A percentile compares a stretch with the other conserved stretches of the same genome.
phyloP scores from a whole-genome alignment of 2,113 vertebrate species.

The Danionella cerebrum region DNA sequence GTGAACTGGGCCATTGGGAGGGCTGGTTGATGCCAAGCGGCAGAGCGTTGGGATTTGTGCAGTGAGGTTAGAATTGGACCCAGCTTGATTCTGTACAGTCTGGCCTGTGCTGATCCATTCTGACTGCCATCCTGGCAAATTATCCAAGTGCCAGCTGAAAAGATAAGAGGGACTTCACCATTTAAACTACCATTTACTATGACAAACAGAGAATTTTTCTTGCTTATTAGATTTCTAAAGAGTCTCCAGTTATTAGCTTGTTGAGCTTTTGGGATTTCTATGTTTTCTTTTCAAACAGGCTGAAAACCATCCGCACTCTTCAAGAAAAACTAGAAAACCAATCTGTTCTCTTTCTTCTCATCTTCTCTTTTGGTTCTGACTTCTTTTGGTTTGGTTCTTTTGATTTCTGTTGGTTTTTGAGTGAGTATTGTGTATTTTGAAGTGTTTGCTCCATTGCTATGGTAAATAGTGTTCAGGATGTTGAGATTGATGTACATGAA shows the following conservation, averaged over 20 bases:
- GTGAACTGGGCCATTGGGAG: background rate
- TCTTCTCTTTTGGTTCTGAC: background rate
- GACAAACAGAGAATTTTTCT: constrained; percentile 14
- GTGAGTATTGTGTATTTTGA: constrained; percentile 18
- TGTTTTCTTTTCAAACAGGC: background rate
- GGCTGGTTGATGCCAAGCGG: background rate
- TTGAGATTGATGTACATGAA: too few species aligned
- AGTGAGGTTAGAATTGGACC: constrained; percentile 6
- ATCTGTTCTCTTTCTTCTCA: background rate
- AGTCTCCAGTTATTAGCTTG: constrained; percentile 25
- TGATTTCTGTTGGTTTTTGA: background rate
- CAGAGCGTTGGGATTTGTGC: constrained; percentile 11
- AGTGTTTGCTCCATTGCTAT: constrained; percentile 17
- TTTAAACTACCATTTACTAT: constrained; percentile 14
- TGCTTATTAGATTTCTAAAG: constrained; percentile 44
- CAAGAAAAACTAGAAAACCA: background rate
- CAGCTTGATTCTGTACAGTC: background rate
- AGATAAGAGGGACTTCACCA: background rate
- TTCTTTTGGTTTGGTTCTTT: background rate
- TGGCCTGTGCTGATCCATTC: constrained; percentile 5
- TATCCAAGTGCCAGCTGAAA: background rate
- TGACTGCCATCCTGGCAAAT: background rate
- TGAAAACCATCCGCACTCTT: background rate
- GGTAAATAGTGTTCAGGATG: constrained; percentile 22
- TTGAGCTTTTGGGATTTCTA: constrained; percentile 31